Evolutionary conservation across 2,797 vertebrate genomes (phyloP), one percentile per base, ranked within the genome.

Genomic region (Calcarius lapponicus): DNA sequence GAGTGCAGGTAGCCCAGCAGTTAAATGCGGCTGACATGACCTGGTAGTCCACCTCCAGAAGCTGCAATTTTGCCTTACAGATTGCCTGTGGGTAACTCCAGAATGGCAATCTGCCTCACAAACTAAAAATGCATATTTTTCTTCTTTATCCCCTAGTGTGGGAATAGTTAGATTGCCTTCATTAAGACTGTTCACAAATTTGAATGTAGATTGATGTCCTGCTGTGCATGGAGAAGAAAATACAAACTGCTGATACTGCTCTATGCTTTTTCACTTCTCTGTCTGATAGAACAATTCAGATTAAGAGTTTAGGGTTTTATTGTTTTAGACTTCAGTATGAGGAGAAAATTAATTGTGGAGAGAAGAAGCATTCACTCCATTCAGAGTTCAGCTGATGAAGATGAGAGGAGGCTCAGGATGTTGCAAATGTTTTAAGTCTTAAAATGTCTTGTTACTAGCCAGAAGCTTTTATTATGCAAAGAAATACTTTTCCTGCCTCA

Each of bases 401-500:
- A 10, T 31, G 51, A 82, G 38, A 93, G n/a, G 8, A 88, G 31
- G 26, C 32, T 85, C 11, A 56, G 45, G 20, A 45, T 4, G 1
- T 29, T 60, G 28, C 50, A 25, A 50, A 16, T 24, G 14, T 72
- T 93, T 92, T 86, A 81, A 73, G 38, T 80, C 42, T 82, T 80
- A 76, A 81, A 91, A 85, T 82, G 38, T 54, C 58, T 86, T 54
- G 31, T 76, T 45, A 48, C 29, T 89, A 89, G 38, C 18, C 73
- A 94, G 73, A 94, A 96, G 72, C 20, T 76, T 92, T 64, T 80
- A 81, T 73, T 94, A 80, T 69, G 64, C 70, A 86, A 90, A 95
- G 43, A 90, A 95, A 93, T 82, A 81, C 25, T 87, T 92, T 76
- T 71, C 42, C 42, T 75, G 70, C 60, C 50, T 90, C 64, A 69